A percentile compares a stretch with the other conserved stretches of the same genome.
Evolutionary conservation across 2,113 vertebrate genomes (phyloP).

Genomic region (Pungitius pungitius): DNA sequence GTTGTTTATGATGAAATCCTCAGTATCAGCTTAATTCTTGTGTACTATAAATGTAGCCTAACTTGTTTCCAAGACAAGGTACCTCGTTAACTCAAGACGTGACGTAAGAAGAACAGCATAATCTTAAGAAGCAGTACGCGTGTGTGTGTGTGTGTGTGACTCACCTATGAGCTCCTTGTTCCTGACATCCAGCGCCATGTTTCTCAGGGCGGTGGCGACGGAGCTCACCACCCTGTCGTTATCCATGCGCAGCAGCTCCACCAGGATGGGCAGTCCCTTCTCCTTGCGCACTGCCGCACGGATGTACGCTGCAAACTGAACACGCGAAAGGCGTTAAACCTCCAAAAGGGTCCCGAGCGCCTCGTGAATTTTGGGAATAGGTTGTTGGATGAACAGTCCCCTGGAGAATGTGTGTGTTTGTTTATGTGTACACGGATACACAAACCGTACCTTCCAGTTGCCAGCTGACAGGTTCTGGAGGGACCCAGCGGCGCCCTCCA

Average conservation of each 20-base stretch:
- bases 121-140: background rate
- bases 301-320: constrained; percentile 94
- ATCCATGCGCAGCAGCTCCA: constrained; percentile 97
- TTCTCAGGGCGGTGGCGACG: constrained; percentile 94
- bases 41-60: background rate
- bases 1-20: background rate
- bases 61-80: background rate
- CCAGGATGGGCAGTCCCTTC: constrained; percentile 97
- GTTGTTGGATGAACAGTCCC: background rate
- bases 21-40: background rate
- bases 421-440: background rate
- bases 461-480: constrained; percentile 98
- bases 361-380: too few relatives aligned
- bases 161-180: constrained; percentile 98
- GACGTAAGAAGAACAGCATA: background rate
- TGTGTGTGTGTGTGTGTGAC: too few relatives aligned
- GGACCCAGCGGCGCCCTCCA: constrained; percentile 95
- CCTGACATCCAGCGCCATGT: constrained; percentile 96
- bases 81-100: background rate
- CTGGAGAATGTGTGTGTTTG: background rate
- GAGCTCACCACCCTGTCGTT: constrained; percentile 97
- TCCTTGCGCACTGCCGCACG: constrained; percentile 96
- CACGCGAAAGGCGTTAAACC: constrained; percentile 25
- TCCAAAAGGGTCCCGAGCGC: background rate
- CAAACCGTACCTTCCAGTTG: constrained; percentile 92